These are phyloP conservation scores for Callithrix jacchus DNA, from an alignment of 2,113 vertebrate species.

Conservation along the genomic window DNA sequence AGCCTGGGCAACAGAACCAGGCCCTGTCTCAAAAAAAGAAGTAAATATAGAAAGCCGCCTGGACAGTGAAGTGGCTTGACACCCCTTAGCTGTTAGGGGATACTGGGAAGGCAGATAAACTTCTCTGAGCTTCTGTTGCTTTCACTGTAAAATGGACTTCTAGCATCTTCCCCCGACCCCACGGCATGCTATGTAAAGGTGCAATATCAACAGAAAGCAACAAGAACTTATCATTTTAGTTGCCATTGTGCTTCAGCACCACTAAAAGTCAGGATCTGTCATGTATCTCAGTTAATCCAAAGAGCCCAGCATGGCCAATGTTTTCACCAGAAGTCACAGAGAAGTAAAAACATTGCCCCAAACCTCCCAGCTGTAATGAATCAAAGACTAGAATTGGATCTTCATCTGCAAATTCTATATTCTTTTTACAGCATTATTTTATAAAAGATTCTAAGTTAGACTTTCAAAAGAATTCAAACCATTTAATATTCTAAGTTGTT, in stretches of 20 bases:
- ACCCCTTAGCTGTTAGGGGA: fast-evolving
- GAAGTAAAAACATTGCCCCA: fast-evolving
- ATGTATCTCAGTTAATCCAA: fast-evolving
- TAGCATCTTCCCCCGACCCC: fast-evolving
- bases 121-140: not conserved
- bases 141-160: not conserved
- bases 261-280: not conserved
- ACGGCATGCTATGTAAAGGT: fast-evolving
- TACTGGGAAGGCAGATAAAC: fast-evolving
- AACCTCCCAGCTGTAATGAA: fast-evolving
- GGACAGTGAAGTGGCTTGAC: too few relatives aligned
- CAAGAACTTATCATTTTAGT: not conserved
- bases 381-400: not conserved
- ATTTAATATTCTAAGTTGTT: not conserved
- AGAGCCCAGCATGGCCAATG: fast-evolving
- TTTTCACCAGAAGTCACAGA: fast-evolving
- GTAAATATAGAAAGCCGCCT: not conserved
- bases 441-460: not conserved
- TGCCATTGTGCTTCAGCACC: fast-evolving
- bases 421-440: not conserved
- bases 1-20: too few relatives aligned
- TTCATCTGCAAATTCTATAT: not conserved
- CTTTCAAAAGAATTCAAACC: too few relatives aligned
- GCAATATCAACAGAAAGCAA: too few relatives aligned
- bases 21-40: too few relatives aligned